Base-by-base conservation (phyloP, 2,888 invertebrate species). In the Chironomus tentans region DNA sequence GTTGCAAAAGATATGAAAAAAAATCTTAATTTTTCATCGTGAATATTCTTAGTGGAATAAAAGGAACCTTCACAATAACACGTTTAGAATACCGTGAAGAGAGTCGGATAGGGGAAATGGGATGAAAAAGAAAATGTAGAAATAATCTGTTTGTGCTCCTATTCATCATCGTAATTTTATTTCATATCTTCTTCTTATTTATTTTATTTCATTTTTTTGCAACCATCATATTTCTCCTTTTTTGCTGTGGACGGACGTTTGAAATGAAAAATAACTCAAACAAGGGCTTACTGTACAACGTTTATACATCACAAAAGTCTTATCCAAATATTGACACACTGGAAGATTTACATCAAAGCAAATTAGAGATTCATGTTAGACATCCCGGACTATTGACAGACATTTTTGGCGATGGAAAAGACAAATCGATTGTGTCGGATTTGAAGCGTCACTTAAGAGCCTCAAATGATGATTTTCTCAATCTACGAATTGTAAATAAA, bases 221-320 rank as follows among this genome's bases (percentile, higher is more conserved):
- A 28, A 28, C 28, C 28, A 10, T 38, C 38, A 38, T 38, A 38
- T 38, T n/a, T 38, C 28, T 1, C 12, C 46, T 13, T 7, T 38
- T 18, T 38, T 13, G 15, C 68, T 28, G 22, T 24, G 56, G 56
- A 56, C 18, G 21, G 46, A 56, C 22, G 48, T 50, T 10, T 18
- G 7, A 3, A 15, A 5, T 38, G 2, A 0, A n/a, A n/a, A n/a
- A n/a, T n/a, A n/a, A n/a, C n/a, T n/a, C n/a, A n/a, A n/a, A n/a
- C n/a, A n/a, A 79, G 79, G 78, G 79, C 12, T 78, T 78, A 22
- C 72, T 78, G 50, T 74, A 78, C 62, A 76, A 78, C 61, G 77
- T 78, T 12, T 78, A 77, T 70, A 78, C 79, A n/a, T 77, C 76
- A n/a, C 74, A 77, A 13, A 62, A 72, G 10, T 77, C 78, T 46